Conservation (phyloP, 2,888 invertebrate genomes). For the Mythimna vitellina region DNA sequence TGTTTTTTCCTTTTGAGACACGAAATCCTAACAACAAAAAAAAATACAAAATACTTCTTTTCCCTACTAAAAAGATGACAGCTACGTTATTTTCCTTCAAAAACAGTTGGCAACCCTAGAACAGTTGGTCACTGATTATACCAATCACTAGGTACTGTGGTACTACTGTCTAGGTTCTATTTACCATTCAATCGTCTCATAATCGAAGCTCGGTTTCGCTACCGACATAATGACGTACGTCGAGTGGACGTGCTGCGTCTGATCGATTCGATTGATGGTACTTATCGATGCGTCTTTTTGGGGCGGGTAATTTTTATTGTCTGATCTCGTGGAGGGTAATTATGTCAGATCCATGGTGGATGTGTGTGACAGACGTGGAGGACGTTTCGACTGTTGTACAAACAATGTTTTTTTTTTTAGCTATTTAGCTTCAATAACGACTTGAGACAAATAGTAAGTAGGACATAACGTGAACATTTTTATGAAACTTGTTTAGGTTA, state of each 20-base stretch:
- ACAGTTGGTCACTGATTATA: neutral
- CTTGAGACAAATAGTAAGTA: too few relatives aligned
- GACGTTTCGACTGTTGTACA: slow-evolving; percentile 6
- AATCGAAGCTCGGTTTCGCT: slow-evolving; percentile 15
- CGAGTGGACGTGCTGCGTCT: slow-evolving; percentile 51
- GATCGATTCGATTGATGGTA: slow-evolving; percentile 52
- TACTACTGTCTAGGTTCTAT: neutral
- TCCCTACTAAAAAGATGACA: too few relatives aligned
- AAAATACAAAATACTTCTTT: too few relatives aligned
- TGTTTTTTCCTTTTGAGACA: too few relatives aligned
- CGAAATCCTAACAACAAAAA: too few relatives aligned
- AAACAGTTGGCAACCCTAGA: too few relatives aligned
- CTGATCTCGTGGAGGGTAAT: slow-evolving; percentile 34
- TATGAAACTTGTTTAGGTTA: too few relatives aligned
- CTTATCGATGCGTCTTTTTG: slow-evolving; percentile 57
- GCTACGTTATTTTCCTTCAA: too few relatives aligned
- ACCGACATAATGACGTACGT: slow-evolving; percentile 28
- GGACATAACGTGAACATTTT: too few relatives aligned
- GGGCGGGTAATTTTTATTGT: slow-evolving; percentile 57
- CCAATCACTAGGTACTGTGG: too few relatives aligned
- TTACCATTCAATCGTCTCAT: slow-evolving; percentile 26
- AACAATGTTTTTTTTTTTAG: neutral
- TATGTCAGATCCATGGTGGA: slow-evolving; percentile 43
- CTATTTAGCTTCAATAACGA: too few relatives aligned
- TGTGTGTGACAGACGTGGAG: slow-evolving; percentile 28